phyloP scores from a whole-genome alignment of 2,113 vertebrate genomes.

The Charadrius vociferus region DNA sequence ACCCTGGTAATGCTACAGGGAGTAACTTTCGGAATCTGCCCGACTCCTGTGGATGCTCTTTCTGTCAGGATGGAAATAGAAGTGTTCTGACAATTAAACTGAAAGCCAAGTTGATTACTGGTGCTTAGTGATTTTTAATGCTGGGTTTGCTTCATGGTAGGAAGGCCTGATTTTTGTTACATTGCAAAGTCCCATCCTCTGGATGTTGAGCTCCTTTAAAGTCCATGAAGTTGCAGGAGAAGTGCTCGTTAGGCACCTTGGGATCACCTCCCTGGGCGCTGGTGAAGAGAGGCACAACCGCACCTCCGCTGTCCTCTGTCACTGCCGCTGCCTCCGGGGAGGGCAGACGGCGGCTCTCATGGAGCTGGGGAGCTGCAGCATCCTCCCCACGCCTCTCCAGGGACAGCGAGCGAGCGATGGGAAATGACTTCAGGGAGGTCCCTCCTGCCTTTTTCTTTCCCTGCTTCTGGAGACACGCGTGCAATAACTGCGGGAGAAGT shows the following conservation, averaged over 20 bases:
- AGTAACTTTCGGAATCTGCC: background rate
- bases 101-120: background rate
- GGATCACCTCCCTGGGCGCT: background rate
- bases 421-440: fast-evolving
- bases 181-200: background rate
- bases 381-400: fast-evolving
- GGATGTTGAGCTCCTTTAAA: fast-evolving
- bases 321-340: fast-evolving
- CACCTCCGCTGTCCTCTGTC: background rate
- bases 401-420: background rate
- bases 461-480: fast-evolving
- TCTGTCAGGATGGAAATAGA: background rate
- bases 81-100: background rate
- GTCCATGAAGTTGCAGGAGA: background rate
- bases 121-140: background rate
- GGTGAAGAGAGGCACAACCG: background rate
- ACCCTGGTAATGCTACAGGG: background rate
- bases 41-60: background rate
- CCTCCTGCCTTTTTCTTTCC: background rate
- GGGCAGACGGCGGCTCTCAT: fast-evolving
- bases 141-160: background rate
- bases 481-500: background rate
- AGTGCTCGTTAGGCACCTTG: fast-evolving
- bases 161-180: background rate
- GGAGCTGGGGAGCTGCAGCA: fast-evolving